Evolutionary conservation across 1,140 invertebrate species (phyloP).

Genomic region (Tetramorium simillimum): DNA sequence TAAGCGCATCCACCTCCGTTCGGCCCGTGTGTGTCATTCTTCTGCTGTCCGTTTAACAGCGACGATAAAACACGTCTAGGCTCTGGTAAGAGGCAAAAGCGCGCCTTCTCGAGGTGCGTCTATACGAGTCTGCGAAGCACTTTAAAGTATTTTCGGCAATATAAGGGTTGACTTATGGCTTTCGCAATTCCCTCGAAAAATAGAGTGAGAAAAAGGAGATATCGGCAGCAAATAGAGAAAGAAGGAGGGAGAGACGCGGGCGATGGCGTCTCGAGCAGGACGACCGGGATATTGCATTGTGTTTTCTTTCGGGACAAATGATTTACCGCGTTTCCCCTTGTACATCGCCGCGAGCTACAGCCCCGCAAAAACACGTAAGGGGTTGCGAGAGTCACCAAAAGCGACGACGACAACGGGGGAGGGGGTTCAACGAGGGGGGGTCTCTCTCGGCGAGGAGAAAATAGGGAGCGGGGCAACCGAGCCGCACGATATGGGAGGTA

Average conservation of each 20-base stretch:
- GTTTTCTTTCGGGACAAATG: conserved; percentile 85
- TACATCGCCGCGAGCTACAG: conserved; percentile 76
- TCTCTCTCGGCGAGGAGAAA: conserved; percentile 49
- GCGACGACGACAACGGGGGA: conserved; percentile 48
- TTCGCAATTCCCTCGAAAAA: conserved; percentile 75
- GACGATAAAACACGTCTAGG: conserved; percentile 77
- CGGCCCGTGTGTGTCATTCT: conserved; percentile 63
- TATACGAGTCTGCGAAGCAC: conserved; percentile 77
- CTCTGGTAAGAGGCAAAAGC: conserved; percentile 38
- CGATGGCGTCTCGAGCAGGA: conserved; percentile 70
- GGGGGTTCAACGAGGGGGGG: not conserved
- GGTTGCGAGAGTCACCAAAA: conserved; percentile 75
- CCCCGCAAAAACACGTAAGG: conserved; percentile 80
- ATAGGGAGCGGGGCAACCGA: conserved; percentile 48
- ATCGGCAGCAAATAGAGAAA: conserved; percentile 1
- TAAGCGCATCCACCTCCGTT: conserved; percentile 66
- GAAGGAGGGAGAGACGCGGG: conserved; percentile 35
- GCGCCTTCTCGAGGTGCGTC: conserved; percentile 1
- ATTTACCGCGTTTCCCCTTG: conserved; percentile 82
- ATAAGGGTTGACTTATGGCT: conserved; percentile 84
- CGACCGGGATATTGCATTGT: conserved; percentile 80
- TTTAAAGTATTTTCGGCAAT: conserved; percentile 85
- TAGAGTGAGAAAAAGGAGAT: conserved; percentile 38
- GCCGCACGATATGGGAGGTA: conserved; percentile 80
- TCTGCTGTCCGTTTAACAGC: conserved; percentile 73